Evolutionary conservation across 2,113 vertebrate genomes (phyloP).

Genomic region (Hymenochirus boettgeri): DNA sequence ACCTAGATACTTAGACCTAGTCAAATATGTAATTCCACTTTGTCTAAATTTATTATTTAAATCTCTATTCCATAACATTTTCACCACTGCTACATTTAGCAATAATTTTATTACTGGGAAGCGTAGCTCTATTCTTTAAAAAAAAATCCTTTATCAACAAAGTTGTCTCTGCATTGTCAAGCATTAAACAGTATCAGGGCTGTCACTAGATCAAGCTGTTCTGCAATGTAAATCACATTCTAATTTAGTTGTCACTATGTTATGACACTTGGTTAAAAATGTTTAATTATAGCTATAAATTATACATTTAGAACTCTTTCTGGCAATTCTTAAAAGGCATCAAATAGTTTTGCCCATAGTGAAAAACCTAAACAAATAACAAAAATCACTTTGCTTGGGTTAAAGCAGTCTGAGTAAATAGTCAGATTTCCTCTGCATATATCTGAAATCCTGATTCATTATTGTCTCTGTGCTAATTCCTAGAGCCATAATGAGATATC

Average conservation of each 20-base stretch:
- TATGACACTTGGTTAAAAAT: conserved; percentile 75
- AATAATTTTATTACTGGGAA: not conserved
- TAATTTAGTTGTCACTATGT: conserved; percentile 74
- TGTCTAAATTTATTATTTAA: no score
- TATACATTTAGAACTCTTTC: conserved; percentile 68
- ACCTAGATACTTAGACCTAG: no score
- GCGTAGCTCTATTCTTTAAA: not conserved
- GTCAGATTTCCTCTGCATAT: not conserved
- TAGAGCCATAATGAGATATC: not conserved
- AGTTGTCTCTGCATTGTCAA: not conserved
- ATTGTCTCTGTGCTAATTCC: not conserved
- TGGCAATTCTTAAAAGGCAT: conserved; percentile 63
- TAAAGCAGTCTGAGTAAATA: not conserved
- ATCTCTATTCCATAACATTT: no score
- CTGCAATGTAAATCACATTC: conserved; percentile 67
- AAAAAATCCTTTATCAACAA: not conserved
- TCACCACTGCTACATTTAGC: not conserved
- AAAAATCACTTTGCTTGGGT: conserved; percentile 27
- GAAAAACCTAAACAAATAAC: conserved; percentile 42
- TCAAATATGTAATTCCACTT: not conserved
- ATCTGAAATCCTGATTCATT: not conserved
- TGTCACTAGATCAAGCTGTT: conserved; percentile 65
- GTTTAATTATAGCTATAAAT: conserved; percentile 77
- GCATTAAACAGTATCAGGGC: conserved; percentile 27
- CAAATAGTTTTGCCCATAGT: conserved; percentile 55